A percentile compares a stretch with the other conserved stretches of the same genome.
Conservation (phyloP, 1,140 invertebrate species). For the Diabrotica virgifera region DNA sequence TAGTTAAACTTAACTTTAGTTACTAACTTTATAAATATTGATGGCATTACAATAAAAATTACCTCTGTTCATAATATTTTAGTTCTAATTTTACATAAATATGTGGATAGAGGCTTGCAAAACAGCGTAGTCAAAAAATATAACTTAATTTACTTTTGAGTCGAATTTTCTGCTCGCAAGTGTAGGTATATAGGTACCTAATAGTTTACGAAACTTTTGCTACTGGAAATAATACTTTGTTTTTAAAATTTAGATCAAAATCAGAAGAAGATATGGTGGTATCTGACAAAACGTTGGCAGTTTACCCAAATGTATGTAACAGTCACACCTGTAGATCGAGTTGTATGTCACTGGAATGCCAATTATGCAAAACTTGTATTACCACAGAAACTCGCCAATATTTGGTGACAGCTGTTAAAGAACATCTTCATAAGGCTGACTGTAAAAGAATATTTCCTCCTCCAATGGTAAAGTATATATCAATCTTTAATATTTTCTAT, state of each 20-base stretch:
- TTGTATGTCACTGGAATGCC: constrained; percentile 68
- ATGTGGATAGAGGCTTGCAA: too few species aligned
- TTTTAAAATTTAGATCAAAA: constrained; percentile 39
- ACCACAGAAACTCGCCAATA: constrained; percentile 56
- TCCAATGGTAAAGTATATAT: constrained; percentile 57
- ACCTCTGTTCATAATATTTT: too few species aligned
- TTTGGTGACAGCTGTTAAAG: constrained; percentile 69
- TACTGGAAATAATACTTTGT: too few species aligned
- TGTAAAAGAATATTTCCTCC: constrained; percentile 80
- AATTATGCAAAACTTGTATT: constrained; percentile 76
- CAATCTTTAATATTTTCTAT: not conserved
- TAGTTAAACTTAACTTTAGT: too few species aligned
- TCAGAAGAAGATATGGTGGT: constrained; percentile 66
- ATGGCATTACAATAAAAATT: too few species aligned
- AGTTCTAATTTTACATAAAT: too few species aligned
- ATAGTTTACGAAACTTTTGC: too few species aligned
- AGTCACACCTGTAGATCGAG: constrained; percentile 57
- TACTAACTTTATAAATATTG: too few species aligned
- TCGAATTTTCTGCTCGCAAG: too few species aligned
- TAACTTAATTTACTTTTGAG: too few species aligned
- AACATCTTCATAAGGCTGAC: constrained; percentile 75
- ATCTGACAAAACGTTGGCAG: constrained; percentile 75
- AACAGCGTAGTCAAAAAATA: too few species aligned
- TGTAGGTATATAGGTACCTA: too few species aligned
- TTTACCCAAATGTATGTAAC: constrained; percentile 69